phyloP scores from a whole-genome alignment of 2,888 invertebrate species.

The Chloroclysta siterata region DNA sequence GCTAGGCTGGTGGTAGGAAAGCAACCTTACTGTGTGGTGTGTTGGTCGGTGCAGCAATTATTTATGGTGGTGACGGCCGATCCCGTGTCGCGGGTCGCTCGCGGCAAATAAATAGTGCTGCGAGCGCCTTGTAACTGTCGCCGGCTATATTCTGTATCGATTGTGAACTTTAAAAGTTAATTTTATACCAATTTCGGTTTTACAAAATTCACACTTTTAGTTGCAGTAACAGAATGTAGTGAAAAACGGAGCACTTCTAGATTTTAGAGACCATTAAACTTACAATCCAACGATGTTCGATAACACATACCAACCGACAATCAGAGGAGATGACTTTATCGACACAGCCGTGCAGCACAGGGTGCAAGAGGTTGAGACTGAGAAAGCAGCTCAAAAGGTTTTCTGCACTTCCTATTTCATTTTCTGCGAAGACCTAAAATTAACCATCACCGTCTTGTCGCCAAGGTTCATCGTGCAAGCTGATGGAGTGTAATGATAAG shows the following conservation, averaged over 20 bases:
- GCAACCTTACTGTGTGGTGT: conserved; percentile 35
- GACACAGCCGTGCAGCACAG: not conserved
- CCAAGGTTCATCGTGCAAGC: conserved; percentile 42
- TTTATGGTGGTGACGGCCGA: conserved; percentile 69
- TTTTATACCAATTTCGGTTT: conserved; percentile 8
- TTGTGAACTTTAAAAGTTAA: conserved; percentile 31
- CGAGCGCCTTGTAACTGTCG: conserved; percentile 53
- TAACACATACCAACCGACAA: too few relatives aligned
- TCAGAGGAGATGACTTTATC: not conserved
- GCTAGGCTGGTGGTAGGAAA: conserved; percentile 43
- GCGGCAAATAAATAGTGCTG: conserved; percentile 69
- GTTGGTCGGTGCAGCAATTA: conserved; percentile 59
- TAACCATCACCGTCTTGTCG: conserved; percentile 28
- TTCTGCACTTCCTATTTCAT: conserved; percentile 3
- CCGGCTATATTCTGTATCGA: conserved; percentile 63
- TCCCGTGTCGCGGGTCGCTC: conserved; percentile 55
- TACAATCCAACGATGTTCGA: too few relatives aligned
- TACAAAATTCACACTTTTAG: not conserved
- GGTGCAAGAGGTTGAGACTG: not conserved
- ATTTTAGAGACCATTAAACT: too few relatives aligned
- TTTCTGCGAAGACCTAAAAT: conserved; percentile 14
- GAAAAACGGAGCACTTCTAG: too few relatives aligned
- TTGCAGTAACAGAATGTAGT: not conserved
- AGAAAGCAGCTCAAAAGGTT: not conserved
- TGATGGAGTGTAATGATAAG: conserved; percentile 53